Conservation (phyloP, 2,888 invertebrate genomes). For the Chrysopilus asiliformis region DNA sequence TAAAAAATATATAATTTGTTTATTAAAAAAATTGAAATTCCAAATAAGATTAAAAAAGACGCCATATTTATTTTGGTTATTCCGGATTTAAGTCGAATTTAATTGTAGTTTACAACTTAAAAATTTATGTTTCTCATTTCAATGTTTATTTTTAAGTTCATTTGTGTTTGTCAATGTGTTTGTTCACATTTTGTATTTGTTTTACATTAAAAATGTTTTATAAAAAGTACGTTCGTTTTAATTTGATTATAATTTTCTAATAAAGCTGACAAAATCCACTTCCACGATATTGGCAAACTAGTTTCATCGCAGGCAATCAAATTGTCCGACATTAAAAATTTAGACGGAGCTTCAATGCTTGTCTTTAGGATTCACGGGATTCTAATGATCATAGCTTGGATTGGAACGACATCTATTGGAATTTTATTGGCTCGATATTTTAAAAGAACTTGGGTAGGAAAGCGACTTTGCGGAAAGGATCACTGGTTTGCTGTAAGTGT, state of each 20-base stretch:
- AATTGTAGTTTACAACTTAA: too few species aligned
- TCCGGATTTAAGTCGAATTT: too few species aligned
- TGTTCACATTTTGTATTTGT: too few species aligned
- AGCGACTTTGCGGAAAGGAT: constrained; percentile 70
- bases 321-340: constrained; percentile 50
- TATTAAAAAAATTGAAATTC: too few species aligned
- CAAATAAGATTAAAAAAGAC: too few species aligned
- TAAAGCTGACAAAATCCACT: constrained; percentile 49
- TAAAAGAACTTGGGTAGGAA: constrained; percentile 77
- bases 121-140: too few species aligned
- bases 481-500: constrained; percentile 93
- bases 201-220: constrained; percentile 10
- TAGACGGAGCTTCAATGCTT: constrained; percentile 52
- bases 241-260: too few species aligned
- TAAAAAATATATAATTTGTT: too few species aligned
- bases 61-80: too few species aligned
- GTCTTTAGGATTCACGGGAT: constrained; percentile 67
- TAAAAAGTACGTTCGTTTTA: too few species aligned
- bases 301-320: constrained; percentile 46
- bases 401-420: constrained; percentile 74
- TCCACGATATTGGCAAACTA: constrained; percentile 48
- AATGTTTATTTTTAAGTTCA: too few species aligned
- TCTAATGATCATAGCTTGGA: constrained; percentile 81
- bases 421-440: constrained; percentile 80
- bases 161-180: too few species aligned